phyloP scores from a whole-genome alignment of 2,113 vertebrate species.

The Ceyx cyanopectus region DNA sequence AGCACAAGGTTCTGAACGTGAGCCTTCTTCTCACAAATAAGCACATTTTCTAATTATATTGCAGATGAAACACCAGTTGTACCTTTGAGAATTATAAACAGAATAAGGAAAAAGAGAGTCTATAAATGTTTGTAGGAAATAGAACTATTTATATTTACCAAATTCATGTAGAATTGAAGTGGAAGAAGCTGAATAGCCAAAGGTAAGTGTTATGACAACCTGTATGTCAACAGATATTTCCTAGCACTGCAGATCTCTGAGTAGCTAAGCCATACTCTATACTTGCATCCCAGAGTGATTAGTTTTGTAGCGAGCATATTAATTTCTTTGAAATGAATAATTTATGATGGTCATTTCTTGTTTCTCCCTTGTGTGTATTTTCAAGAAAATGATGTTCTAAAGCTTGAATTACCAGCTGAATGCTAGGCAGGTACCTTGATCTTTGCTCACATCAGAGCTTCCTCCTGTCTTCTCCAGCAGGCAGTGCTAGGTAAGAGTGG shows the following conservation, averaged over 20 bases:
- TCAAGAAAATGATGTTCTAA: constrained; percentile 42
- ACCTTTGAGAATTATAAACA: constrained; percentile 49
- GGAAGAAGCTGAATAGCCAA: not conserved
- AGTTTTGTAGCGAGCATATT: constrained; percentile 28
- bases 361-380: constrained; percentile 26
- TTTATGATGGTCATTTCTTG: constrained; percentile 44
- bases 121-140: constrained; percentile 21
- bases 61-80: constrained; percentile 4
- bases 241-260: constrained; percentile 3
- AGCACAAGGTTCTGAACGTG: not conserved
- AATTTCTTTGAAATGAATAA: constrained; percentile 54
- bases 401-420: constrained; percentile 20
- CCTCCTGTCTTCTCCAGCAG: not conserved
- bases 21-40: constrained; percentile 2
- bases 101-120: constrained; percentile 27
- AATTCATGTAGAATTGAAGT: not conserved
- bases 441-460: not conserved
- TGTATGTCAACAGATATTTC: not conserved
- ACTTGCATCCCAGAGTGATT: constrained; percentile 38
- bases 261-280: not conserved
- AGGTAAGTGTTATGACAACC: not conserved
- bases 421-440: not conserved
- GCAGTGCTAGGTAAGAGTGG: not conserved
- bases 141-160: not conserved
- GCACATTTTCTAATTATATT: constrained; percentile 29